A percentile compares a stretch with the other conserved stretches of the same genome.
These are phyloP conservation scores for Prenolepis imparis DNA, from an alignment of 2,888 invertebrate genomes.

Conservation along the genomic window DNA sequence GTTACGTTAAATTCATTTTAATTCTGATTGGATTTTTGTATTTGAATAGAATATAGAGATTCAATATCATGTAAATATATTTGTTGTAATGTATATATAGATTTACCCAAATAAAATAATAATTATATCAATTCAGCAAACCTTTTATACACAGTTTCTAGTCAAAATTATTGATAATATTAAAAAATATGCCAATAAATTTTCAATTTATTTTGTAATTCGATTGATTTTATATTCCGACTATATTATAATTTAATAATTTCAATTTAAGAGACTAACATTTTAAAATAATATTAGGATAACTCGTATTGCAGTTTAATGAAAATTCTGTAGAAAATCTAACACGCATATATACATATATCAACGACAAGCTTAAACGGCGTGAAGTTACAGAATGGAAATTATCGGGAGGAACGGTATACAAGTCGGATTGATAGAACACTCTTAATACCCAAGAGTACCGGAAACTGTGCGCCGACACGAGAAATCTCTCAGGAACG, in stretches of 20 bases:
- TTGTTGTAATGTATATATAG: conserved; percentile 11
- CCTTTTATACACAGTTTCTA: not conserved
- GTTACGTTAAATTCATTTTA: conserved; percentile 34
- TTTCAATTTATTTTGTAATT: not conserved
- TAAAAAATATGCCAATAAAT: not conserved
- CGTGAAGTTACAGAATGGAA: conserved; percentile 8
- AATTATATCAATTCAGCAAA: not conserved
- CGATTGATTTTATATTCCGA: not conserved
- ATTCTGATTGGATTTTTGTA: conserved; percentile 26
- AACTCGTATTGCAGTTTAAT: conserved; percentile 23
- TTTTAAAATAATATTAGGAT: conserved; percentile 24
- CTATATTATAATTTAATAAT: not conserved
- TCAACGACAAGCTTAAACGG: not conserved
- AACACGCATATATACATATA: not conserved
- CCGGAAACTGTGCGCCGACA: conserved; percentile 33
- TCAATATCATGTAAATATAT: not conserved
- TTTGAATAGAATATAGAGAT: not conserved
- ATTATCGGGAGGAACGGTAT: conserved; percentile 28
- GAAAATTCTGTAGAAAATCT: conserved; percentile 21
- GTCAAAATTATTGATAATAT: not conserved
- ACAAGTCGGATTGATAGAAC: conserved; percentile 36
- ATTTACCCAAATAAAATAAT: conserved; percentile 9
- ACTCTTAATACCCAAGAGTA: conserved; percentile 31
- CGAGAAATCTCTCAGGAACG: conserved; percentile 46
- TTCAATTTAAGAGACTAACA: conserved; percentile 13